Base-by-base conservation (phyloP, 2,797 vertebrate species). In the Argya squamiceps region DNA sequence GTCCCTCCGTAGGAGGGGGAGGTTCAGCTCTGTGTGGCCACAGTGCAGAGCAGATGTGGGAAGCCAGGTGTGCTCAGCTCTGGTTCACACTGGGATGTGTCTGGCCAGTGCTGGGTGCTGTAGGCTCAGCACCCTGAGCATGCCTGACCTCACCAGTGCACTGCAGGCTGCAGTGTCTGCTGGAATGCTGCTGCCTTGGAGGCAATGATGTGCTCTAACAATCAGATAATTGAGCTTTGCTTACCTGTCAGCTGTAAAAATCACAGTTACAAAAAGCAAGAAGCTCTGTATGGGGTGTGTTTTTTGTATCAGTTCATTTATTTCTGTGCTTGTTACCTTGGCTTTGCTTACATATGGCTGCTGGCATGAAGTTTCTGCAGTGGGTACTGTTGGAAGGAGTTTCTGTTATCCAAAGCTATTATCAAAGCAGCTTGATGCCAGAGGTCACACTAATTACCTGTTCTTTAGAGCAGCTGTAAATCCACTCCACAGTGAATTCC, bases 281-380 rank as follows among this genome's bases (percentile, higher is more conserved):
- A 19, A 53, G 26, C 44, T 70, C 3, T 37, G 9, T 32, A 8
- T 23, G n/a, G 29, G 7, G 16, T 6, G 16, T 6, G 2, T 0
- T 17, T 53, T 47, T 67, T 39, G 2, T 46, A 47, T 37, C 37
- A 50, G 8, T 46, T 62, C 6, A 24, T 64, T 84, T 73, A 16
- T 29, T 47, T 39, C 16, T 37, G 16, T 53, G n/a, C 20, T n/a
- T 41, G 0, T 50, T 84, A 19, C 22, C 21, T 62, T 62, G 34
- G 17, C 36, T 84, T 80, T 80, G 26, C 39, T 70, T 70, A 6
- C 26, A 2, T n/a, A 1, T 16, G 26, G 34, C 53, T 78, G 32
- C 78, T 64, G 56, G 18, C 12, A 3, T 18, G 50, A 37, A 64
- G 15, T 58, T 58, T 11, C 27, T 85, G 27, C 63, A 36, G 24